Base-by-base conservation (phyloP, 2,888 invertebrate genomes). In the Sinodicranocentrus sp. region DNA sequence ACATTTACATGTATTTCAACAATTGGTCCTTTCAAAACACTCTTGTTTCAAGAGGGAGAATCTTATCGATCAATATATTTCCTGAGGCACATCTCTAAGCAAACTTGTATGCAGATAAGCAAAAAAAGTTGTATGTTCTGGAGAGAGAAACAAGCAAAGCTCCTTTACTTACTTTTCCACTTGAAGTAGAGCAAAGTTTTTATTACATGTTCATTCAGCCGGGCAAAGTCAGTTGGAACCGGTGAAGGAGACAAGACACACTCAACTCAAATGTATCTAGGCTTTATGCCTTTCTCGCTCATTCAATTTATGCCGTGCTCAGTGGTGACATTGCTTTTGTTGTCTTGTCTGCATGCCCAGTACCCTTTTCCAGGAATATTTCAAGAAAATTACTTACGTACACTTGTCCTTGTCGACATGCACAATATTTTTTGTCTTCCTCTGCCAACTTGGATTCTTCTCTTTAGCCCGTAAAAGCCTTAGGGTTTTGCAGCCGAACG, bases 181-280 rank as follows among this genome's bases (percentile, higher is more conserved):
- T 33, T 10, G 10, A 33, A 33, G 5, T 33, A 33, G 10, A 33
- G 10, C 3, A 10, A 33, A 33, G 33, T 33, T 33, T 33, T 33
- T 33, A 33, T 33, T 33, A 33, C 33, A 10, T 33, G 10, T 33
- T n/a, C 5, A 33, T 10, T 33, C 10, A 10, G 33, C n/a, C n/a
- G 33, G 33, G 10, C 3, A 33, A 33, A 57, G 57, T 57, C 57
- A 57, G 57, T 57, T 57, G 57, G 57, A 57, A 21, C 57, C 57
- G 57, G 57, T 21, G 21, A 52, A 52, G 52, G 17, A 19, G 19
- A 52, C 17, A 8, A 52, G 19, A 6, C 2, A 52, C 21, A n/a
- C n/a, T n/a, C n/a, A n/a, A n/a, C n/a, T n/a, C n/a, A n/a, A n/a
- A n/a, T n/a, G n/a, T n/a, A n/a, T n/a, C n/a, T n/a, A n/a, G n/a